phyloP scores from a whole-genome alignment of 1,140 invertebrate species.

The Macrobrachium nipponense region DNA sequence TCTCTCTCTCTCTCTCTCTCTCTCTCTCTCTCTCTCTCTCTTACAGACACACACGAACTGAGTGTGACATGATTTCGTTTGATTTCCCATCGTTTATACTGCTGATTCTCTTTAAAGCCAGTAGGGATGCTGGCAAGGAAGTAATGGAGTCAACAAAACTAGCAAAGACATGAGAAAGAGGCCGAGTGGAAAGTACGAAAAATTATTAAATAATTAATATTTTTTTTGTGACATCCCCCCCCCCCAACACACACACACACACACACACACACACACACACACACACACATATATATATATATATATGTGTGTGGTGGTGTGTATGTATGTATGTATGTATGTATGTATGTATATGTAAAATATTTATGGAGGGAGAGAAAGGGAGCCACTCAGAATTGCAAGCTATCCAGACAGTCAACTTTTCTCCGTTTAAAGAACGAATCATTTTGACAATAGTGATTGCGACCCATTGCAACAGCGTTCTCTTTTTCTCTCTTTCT shows the following conservation, averaged over 20 bases:
- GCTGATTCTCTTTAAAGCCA: no score
- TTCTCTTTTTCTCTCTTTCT: background rate
- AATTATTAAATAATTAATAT: no score
- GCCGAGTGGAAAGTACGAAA: no score
- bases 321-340: slow-evolving; percentile 18
- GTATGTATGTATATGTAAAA: background rate
- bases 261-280: slow-evolving; percentile 9
- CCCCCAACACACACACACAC: background rate
- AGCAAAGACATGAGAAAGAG: no score
- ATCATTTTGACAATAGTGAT: slow-evolving; percentile 12
- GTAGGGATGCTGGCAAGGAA: no score
- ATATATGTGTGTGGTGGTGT: no score
- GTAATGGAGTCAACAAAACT: no score
- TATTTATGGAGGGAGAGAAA: background rate
- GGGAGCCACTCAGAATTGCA: background rate
- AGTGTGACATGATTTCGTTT: background rate
- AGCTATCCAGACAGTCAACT: no score
- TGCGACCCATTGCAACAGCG: background rate
- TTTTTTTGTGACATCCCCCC: background rate
- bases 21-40: slow-evolving; percentile 37
- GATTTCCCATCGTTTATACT: no score
- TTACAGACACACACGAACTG: background rate
- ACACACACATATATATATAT: background rate
- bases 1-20: slow-evolving; percentile 6
- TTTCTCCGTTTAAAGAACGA: background rate